Evolutionary conservation across 1,140 invertebrate genomes (phyloP).

Genomic region (Papilio glaucus): DNA sequence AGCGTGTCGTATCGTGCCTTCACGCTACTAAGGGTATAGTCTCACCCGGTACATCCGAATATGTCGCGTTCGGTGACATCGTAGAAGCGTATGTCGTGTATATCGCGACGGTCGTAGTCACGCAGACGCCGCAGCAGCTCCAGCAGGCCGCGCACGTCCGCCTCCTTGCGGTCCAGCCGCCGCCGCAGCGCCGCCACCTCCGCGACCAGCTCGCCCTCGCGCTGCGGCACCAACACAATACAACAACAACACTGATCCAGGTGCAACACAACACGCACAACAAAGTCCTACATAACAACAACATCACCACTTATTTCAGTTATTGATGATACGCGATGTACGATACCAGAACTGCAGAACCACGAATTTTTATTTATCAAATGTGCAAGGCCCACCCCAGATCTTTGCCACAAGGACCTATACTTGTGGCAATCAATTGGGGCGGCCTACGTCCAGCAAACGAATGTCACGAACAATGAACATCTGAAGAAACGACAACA

Average conservation of each 20-base stretch:
- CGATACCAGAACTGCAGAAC: too few relatives aligned
- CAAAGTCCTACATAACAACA: too few relatives aligned
- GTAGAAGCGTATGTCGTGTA: constrained; percentile 71
- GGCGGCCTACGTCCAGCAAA: too few relatives aligned
- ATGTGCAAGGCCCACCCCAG: too few relatives aligned
- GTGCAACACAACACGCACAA: not conserved
- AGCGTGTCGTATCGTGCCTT: not conserved
- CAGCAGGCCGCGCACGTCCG: constrained; percentile 66
- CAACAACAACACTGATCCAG: not conserved
- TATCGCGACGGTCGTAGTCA: constrained; percentile 64
- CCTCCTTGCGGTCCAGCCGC: constrained; percentile 64
- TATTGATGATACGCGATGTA: too few relatives aligned
- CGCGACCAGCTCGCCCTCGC: constrained; percentile 59
- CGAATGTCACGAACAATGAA: too few relatives aligned
- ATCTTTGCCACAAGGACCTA: too few relatives aligned
- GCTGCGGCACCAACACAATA: constrained; percentile 48
- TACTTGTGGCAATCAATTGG: too few relatives aligned
- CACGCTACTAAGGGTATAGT: not conserved
- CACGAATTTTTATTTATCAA: too few relatives aligned
- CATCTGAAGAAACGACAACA: too few relatives aligned
- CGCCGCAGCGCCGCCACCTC: constrained; percentile 72
- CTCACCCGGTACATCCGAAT: constrained; percentile 57
- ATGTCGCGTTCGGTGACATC: constrained; percentile 75
- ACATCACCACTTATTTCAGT: too few relatives aligned
- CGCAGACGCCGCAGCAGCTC: constrained; percentile 71